Conservation (phyloP, 2,113 vertebrate genomes). For the Maccullochella peelii region DNA sequence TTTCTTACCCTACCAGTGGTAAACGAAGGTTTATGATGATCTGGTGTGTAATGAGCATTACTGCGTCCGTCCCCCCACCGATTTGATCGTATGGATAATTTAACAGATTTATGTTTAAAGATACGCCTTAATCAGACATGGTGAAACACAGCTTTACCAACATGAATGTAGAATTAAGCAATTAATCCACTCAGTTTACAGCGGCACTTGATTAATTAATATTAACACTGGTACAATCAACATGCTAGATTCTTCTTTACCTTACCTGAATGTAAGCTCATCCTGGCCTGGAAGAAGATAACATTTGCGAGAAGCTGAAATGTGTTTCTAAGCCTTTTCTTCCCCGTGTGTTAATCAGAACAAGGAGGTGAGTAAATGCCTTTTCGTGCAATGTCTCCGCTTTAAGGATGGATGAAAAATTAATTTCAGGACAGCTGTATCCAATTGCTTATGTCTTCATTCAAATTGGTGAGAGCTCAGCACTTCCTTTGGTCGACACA, state of each 20-base stretch:
- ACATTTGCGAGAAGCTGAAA: not conserved
- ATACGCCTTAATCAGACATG: not conserved
- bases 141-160: not conserved
- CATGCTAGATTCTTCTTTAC: not conserved
- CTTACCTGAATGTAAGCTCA: not conserved
- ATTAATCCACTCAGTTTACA: not conserved
- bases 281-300: not conserved
- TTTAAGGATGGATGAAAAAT: not conserved
- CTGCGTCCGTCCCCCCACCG: no score
- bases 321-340: not conserved
- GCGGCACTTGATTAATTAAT: not conserved
- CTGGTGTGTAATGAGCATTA: not conserved
- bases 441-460: not conserved
- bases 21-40: no score
- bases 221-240: not conserved
- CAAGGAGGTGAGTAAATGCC: not conserved
- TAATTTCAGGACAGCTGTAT: slow-evolving; percentile 9
- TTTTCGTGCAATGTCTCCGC: not conserved
- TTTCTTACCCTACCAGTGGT: no score
- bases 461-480: not conserved
- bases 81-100: not conserved
- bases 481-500: not conserved
- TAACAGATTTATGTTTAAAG: no score
- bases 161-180: not conserved
- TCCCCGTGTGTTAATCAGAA: not conserved